Evolutionary conservation across 2,113 vertebrate genomes (phyloP), one percentile per base, ranked within the genome.

Genomic region (Ranitomeya variabilis): DNA sequence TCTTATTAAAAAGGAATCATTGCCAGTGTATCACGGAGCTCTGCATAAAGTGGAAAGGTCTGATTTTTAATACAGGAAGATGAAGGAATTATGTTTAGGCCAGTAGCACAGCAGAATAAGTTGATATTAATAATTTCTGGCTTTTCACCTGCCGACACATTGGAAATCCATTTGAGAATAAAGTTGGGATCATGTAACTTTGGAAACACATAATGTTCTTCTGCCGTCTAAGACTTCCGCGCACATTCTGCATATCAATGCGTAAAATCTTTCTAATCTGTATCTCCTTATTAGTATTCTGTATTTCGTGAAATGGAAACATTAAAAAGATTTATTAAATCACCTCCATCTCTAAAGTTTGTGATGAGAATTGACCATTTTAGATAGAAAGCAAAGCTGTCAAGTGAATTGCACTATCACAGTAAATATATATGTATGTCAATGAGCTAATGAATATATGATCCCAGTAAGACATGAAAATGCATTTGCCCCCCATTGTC

Each of bases 111-210:
- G 18, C 73, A 76, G 18, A 76, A 51, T 76, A 4, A 76, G 37
- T 21, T 76, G 45, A 76, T 76, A 21, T 21, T 76, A 76, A 76
- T 51, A 18, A 76, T 76, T 76, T 76, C 18, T 51, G 73, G 45
- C 73, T 52, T 76, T 76, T 76, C 73, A 52, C 18, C 73, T 76
- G 37, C 73, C 37, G 52, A 76, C 37, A 52, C 73, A 76, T 76
- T 76, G 37, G 71, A 74, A 74, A 74, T 74, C 71, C 71, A 74
- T 74, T 74, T 74, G 71, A 37, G 31, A 18, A 74, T 74, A 74
- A 74, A 74, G 31, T 74, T 74, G 4, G 14, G 15, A 74, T 6
- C 71, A 74, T 74, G 71, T 37, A 74, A 74, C 31, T 74, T 74
- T 74, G 31, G 15, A 45, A 74, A 74, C 71, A 16, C 31, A 74